phyloP scores from a whole-genome alignment of 2,113 vertebrate genomes.

The Thermophis baileyi region DNA sequence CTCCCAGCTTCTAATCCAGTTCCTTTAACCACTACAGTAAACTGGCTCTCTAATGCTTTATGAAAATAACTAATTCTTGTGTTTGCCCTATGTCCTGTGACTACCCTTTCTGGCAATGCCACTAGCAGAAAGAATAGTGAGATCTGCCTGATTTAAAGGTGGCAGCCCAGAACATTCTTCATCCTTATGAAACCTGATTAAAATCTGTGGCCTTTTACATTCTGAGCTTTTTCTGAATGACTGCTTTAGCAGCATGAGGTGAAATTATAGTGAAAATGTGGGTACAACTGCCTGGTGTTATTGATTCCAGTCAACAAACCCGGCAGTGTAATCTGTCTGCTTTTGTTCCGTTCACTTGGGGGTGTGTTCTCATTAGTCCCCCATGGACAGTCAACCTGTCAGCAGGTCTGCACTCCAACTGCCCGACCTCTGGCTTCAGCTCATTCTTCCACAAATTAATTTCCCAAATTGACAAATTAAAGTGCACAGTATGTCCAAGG shows the following conservation, averaged over 20 bases:
- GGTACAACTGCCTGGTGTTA: slow-evolving; percentile 63
- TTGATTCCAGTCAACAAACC: slow-evolving; percentile 69
- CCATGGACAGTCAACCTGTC: slow-evolving; percentile 72
- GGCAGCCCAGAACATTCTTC: not conserved
- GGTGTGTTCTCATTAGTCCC: slow-evolving; percentile 79
- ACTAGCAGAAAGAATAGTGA: not conserved
- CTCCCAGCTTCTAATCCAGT: not conserved
- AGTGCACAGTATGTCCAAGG: slow-evolving; percentile 67
- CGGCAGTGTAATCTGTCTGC: slow-evolving; percentile 73
- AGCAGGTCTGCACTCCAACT: slow-evolving; percentile 72
- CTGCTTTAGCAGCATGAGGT: slow-evolving; percentile 57
- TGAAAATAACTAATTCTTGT: not conserved
- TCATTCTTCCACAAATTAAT: slow-evolving; percentile 82
- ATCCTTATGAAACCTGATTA: not conserved
- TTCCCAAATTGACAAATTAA: slow-evolving; percentile 77
- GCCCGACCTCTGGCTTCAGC: slow-evolving; percentile 77
- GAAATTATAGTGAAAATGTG: slow-evolving; percentile 48
- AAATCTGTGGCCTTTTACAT: not conserved
- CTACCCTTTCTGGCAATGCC: too few species aligned
- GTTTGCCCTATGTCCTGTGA: not conserved
- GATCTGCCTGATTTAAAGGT: not conserved
- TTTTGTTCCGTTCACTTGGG: slow-evolving; percentile 73
- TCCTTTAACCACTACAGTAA: not conserved
- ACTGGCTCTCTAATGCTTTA: not conserved
- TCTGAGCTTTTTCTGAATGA: slow-evolving; percentile 46